Base-by-base conservation (phyloP, 2,888 invertebrate species). In the Nycteola revayana region DNA sequence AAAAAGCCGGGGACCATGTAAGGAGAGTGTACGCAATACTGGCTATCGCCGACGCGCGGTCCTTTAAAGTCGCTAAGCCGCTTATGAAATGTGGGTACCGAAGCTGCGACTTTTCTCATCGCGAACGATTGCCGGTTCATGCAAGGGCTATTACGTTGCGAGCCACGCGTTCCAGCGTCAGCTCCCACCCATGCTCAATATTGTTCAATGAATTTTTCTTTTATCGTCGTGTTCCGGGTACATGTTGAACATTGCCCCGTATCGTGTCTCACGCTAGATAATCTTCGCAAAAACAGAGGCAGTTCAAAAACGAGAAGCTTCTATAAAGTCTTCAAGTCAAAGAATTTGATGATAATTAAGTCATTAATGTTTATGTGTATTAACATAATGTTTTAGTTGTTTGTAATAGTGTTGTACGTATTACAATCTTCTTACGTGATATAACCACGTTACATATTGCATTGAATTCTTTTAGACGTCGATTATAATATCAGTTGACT, bases 31-130 rank as follows among this genome's bases (percentile, higher is more conserved):
- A 65, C 70, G 75, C 70, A 73, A 74, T 72, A 70, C 70, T 58
- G 61, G 69, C 75, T 75, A 73, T 79, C 75, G 60, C 60, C 48
- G 61, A 21, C 42, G 58, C 47, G 54, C 75, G 71, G 72, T 71
- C 81, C 78, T 83, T 83, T 78, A 79, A 77, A 69, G 79, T 71
- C 65, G 63, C 66, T 72, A 75, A 75, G 75, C 70, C 54, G 76
- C 74, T 83, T 83, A 80, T 76, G 79, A 77, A 80, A 82, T 75
- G 75, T 75, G 73, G 70, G 72, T 63, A 61, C 62, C 57, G 54
- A 51, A 49, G 63, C 57, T 62, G 53, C 54, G 57, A 66, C 69
- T 74, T 75, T 86, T 85, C 83, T 78, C 83, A 83, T 78, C 69
- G 70, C 53, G 2, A 21, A 7, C 21, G 14, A 14, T 14, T 2